Conservation (phyloP, 2,113 vertebrate genomes). For the Lagopus muta region DNA sequence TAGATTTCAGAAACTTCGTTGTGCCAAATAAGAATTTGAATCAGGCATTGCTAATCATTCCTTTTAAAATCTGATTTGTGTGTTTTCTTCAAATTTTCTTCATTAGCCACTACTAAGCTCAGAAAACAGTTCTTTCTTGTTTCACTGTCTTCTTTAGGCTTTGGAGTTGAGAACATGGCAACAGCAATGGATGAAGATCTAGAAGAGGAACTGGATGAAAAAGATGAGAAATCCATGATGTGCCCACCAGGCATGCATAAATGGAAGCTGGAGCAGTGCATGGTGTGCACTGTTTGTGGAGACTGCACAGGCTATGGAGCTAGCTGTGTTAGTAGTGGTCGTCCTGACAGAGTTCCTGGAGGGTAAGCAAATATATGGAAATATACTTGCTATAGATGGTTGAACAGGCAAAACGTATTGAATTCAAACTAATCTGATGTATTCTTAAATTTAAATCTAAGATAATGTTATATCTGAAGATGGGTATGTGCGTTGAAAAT, state of each 20-base stretch:
- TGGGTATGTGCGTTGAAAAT: neutral
- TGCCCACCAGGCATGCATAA: slow-evolving; percentile 98
- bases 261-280: slow-evolving; percentile 99
- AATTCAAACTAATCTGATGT: neutral
- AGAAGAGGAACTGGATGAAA: slow-evolving; percentile 97
- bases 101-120: neutral
- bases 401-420: neutral
- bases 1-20: neutral
- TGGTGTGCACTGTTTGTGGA: slow-evolving; percentile 98
- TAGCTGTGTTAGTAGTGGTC: slow-evolving; percentile 97
- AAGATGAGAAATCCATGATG: slow-evolving; percentile 99
- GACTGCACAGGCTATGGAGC: slow-evolving; percentile 98
- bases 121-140: neutral
- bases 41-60: neutral
- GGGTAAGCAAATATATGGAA: slow-evolving; percentile 81
- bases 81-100: neutral
- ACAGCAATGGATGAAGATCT: slow-evolving; percentile 99
- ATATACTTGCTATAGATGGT: accelerated
- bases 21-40: neutral
- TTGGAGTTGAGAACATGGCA: slow-evolving; percentile 98
- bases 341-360: slow-evolving; percentile 95
- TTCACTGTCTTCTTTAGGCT: slow-evolving; percentile 77
- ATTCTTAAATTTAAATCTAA: neutral
- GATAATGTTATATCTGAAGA: neutral
- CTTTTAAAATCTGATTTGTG: neutral